phyloP scores from a whole-genome alignment of 2,113 vertebrate genomes.

The Gymnorhina tibicen region DNA sequence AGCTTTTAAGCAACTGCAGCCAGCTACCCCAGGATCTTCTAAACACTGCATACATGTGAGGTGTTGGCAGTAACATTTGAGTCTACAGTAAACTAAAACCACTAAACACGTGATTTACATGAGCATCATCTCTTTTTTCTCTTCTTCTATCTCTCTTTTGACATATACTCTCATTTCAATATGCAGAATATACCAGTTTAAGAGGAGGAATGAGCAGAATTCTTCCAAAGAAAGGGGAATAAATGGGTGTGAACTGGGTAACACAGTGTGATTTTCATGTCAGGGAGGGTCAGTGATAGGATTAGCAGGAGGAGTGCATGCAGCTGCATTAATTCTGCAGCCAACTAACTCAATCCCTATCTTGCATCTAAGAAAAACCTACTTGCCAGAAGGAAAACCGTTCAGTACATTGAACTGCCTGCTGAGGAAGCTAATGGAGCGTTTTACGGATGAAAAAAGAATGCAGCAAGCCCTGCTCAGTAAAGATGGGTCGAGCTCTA shows the following conservation, averaged over 20 bases:
- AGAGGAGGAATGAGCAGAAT: background rate
- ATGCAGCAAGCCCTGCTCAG: background rate
- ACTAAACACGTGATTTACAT: background rate
- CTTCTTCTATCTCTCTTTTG: background rate
- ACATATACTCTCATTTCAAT: background rate
- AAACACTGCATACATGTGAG: background rate
- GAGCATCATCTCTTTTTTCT: background rate
- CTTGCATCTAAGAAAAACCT: background rate
- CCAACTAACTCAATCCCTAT: background rate
- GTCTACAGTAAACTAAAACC: background rate
- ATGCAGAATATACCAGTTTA: background rate
- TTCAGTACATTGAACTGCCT: background rate
- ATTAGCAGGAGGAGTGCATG: background rate
- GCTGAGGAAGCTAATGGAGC: background rate
- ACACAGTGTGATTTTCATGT: fast-evolving
- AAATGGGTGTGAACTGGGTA: background rate
- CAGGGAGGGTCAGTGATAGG: background rate
- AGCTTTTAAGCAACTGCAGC: background rate
- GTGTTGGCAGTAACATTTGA: background rate
- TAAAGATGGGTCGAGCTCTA: background rate
- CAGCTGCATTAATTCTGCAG: background rate
- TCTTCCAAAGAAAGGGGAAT: background rate
- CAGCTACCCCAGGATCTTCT: background rate
- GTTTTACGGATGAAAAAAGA: background rate
- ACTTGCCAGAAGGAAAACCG: background rate